Evolutionary conservation across 2,888 invertebrate species (phyloP).

Genomic region (Conomelus anceps): DNA sequence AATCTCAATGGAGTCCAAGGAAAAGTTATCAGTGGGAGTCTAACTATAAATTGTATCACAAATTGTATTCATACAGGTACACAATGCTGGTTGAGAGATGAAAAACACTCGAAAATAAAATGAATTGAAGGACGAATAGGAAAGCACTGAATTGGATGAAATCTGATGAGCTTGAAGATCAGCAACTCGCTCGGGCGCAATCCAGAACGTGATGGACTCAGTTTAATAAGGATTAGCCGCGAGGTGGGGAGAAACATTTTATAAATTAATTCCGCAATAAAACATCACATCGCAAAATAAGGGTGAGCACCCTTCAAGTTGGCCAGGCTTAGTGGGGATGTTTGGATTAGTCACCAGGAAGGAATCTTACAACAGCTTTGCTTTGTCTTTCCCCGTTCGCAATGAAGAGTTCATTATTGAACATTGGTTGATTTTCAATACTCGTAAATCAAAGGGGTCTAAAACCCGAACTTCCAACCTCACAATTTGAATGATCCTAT

Average conservation of each 20-base stretch:
- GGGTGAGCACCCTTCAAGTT: background rate
- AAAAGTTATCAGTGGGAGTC: no score
- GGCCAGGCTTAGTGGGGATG: background rate
- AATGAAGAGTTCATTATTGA: background rate
- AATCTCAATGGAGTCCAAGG: no score
- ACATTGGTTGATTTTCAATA: background rate
- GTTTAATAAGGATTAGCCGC: slow-evolving; percentile 3
- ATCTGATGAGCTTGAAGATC: background rate
- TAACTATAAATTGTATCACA: background rate
- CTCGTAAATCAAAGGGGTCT: background rate
- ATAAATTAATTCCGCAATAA: background rate
- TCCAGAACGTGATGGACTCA: slow-evolving; percentile 4
- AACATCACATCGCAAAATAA: background rate
- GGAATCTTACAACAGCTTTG: background rate
- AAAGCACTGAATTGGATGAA: background rate
- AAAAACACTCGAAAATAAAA: background rate
- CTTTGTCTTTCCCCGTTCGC: background rate
- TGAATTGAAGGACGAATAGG: background rate
- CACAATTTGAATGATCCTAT: no score
- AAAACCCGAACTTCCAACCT: background rate
- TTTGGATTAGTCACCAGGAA: background rate
- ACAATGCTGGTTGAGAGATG: background rate
- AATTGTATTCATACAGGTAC: background rate
- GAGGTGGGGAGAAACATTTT: background rate
- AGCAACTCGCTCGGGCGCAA: background rate